Evolutionary conservation across 2,888 invertebrate species (phyloP), one percentile per base, ranked within the genome.

Genomic region (Nematopogon swammerdamellus): DNA sequence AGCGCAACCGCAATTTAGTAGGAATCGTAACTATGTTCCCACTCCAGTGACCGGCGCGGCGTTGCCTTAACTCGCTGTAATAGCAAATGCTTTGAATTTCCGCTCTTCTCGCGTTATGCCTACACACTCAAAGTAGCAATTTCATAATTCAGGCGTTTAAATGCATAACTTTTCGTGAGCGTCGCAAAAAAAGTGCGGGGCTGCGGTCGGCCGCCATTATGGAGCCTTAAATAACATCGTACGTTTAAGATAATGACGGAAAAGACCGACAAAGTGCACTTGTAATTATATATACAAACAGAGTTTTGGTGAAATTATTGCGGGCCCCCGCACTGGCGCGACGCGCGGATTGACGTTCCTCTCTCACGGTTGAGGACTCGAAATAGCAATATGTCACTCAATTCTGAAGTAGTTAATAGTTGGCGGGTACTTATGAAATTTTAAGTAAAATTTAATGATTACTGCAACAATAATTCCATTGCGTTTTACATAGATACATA

Each of bases 81-180:
- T 36, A 36, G 36, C 36, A 36, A 36, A 36, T 36, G n/a, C n/a
- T 36, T 14, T 36, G 36, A 36, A 36, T 36, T 36, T 36, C 36
- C 36, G 8, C 36, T 36, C 36, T 3, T 36, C 36, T 25, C 59
- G 60, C 61, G 64, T 63, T 63, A 61, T 67, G 68, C 72, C 73
- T 75, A 70, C 72, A 70, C 72, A 70, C 70, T 76, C 71, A 67
- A 72, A 72, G 72, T 75, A 69, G 71, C 74, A 77, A 76, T 77
- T 77, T 76, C 73, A 79, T 77, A 79, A 79, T 77, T 74, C 68
- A 74, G 69, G 72, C 76, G 75, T 75, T 79, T 77, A 79, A 79
- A 73, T 76, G 77, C 77, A 77, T 77, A 77, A 73, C 74, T 76
- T 75, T 77, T 70, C 70, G 74, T 72, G 72, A 72, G 70, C 62